Evolutionary conservation across 2,888 invertebrate species (phyloP), one percentile per base, ranked within the genome.

Genomic region (Agrotis clavis): DNA sequence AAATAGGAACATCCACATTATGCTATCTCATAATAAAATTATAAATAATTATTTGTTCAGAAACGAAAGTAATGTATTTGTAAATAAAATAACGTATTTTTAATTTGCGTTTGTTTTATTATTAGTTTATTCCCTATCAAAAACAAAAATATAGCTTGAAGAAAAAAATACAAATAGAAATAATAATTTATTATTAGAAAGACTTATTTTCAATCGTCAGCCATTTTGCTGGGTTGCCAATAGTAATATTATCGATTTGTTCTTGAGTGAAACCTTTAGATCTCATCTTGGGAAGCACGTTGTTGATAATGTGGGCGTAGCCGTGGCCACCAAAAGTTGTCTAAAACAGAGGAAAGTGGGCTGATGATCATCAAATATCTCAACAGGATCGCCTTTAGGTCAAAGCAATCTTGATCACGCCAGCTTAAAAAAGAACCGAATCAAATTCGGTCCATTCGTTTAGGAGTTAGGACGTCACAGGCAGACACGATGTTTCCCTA

Each of bases 271-370:
- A 96, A 1, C 98, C 98, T 78, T 97, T 97, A 0, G 93, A 91
- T 78, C 94, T 93, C 97, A 98, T 97, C 86, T 97, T 97, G 0
- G 98, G 98, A 0, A 98, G 87, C 1, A 98, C 96, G 83, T 98
- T 98, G 90, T 97, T 97, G 57, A 98, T 92, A 45, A 98, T 97
- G 87, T 98, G 98, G 13, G 97, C 97, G 87, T 97, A 98, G 0
- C 98, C 98, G 92, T 98, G 98, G 0, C 98, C 98, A 0, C 98
- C 98, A 90, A 97, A 98, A 53, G 97, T 96, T 72, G 97, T 96
- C 98, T 98, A 13, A 30, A 76, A 77, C 0, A 69, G 6, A 2
- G 4, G 7, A 68, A 13, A 41, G 0, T 41, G 41, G 11, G 41
- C 41, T 11, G 11, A 41, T 41, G 41, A 11, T 41, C 41, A 41